phyloP scores from a whole-genome alignment of 2,113 vertebrate genomes.

The Pontoporia blainvillei region DNA sequence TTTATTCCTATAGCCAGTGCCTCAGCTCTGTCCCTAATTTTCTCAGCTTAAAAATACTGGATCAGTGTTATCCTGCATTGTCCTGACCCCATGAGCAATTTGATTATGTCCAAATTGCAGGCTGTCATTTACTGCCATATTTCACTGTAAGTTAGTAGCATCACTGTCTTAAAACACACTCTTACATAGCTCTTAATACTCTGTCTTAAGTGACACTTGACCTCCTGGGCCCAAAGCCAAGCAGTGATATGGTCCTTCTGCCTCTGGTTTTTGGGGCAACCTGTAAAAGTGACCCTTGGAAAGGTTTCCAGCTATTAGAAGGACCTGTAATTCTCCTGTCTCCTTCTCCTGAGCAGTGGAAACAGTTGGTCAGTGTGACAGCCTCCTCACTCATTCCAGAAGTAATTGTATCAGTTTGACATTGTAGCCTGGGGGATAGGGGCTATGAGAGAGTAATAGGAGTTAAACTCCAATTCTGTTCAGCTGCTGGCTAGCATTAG shows the following conservation, averaged over 20 bases:
- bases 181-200: neutral
- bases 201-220: neutral
- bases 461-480: constrained; percentile 56
- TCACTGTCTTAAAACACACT: neutral
- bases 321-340: neutral
- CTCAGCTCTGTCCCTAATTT: neutral
- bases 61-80: neutral
- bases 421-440: constrained; percentile 10
- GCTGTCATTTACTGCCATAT: neutral
- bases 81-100: neutral
- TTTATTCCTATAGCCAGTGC: neutral
- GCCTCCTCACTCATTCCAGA: constrained; percentile 36
- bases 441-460: constrained; percentile 29
- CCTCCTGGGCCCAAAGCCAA: neutral
- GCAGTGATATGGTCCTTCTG: neutral
- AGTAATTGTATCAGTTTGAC: constrained; percentile 54
- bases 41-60: neutral
- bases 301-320: neutral
- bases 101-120: neutral
- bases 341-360: neutral
- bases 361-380: constrained; percentile 14
- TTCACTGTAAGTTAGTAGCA: neutral
- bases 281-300: neutral
- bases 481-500: constrained; percentile 49
- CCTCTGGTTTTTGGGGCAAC: neutral